phyloP scores from a whole-genome alignment of 2,113 vertebrate species.

The Paratilapia polleni region DNA sequence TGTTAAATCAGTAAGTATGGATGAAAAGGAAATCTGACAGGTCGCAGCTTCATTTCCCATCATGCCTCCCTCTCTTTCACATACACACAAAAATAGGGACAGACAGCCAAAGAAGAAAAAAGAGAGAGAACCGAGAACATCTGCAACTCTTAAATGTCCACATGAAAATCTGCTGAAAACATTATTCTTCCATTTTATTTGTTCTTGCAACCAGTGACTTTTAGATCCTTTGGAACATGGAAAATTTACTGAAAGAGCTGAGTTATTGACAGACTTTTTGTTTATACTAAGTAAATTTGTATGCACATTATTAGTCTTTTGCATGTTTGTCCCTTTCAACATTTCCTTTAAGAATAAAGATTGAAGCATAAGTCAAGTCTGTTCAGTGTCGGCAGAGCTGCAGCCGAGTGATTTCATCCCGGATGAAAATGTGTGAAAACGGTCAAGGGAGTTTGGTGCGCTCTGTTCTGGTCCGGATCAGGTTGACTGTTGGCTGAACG shows the following conservation, averaged over 20 bases:
- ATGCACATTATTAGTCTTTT: neutral
- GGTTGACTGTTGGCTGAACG: conserved; percentile 48
- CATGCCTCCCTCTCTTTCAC: conserved; percentile 18
- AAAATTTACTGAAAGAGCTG: conserved; percentile 5
- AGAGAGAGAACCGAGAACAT: conserved; percentile 13
- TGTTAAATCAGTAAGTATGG: conserved; percentile 1
- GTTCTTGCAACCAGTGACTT: conserved; percentile 15
- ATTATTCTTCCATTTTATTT: conserved; percentile 46
- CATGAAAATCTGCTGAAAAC: conserved; percentile 58
- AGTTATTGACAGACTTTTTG: conserved; percentile 33
- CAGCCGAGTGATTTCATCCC: conserved; percentile 31
- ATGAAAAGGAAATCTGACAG: conserved; percentile 37
- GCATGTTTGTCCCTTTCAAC: neutral
- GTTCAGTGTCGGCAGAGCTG: conserved; percentile 22
- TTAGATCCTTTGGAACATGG: conserved; percentile 31
- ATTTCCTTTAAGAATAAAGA: neutral
- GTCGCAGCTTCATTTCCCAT: conserved; percentile 23
- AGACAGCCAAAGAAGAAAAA: conserved; percentile 14
- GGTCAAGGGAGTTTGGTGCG: conserved; percentile 19
- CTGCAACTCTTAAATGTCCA: conserved; percentile 39
- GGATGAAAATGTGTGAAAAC: conserved; percentile 65
- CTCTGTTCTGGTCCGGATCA: conserved; percentile 37
- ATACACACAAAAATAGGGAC: neutral
- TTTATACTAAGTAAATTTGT: neutral
- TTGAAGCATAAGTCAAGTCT: neutral